Percentiles rank a stretch among this genome's conserved stretches.
Evolutionary conservation across 2,888 invertebrate species (phyloP).

Genomic region (Galeopsomyia nigrocyanea): DNA sequence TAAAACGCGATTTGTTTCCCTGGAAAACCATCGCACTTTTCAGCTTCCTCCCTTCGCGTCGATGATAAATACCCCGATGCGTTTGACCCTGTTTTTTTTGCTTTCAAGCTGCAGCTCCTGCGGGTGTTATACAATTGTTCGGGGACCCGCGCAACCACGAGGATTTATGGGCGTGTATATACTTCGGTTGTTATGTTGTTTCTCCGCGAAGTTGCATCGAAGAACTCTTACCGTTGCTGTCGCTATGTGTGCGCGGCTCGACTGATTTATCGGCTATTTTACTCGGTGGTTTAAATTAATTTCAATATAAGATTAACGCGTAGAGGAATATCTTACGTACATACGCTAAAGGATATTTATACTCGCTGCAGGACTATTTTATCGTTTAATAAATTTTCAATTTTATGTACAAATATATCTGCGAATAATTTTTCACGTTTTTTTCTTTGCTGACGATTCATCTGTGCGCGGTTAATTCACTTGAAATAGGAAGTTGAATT

Average conservation of each 20-base stretch:
- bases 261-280: constrained; percentile 34
- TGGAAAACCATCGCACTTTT: too few relatives aligned
- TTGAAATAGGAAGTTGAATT: too few relatives aligned
- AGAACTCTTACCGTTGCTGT: background rate
- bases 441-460: too few relatives aligned
- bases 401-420: too few relatives aligned
- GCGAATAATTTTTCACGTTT: too few relatives aligned
- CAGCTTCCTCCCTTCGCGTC: background rate
- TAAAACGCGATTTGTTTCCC: background rate
- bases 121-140: constrained; percentile 41
- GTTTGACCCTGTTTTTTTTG: constrained; percentile 17
- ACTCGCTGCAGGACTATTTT: too few relatives aligned
- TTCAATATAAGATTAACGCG: constrained; percentile 26
- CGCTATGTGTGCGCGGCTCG: background rate
- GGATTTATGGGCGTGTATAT: constrained; percentile 37
- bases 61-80: constrained; percentile 28
- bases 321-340: background rate
- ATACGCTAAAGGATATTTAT: too few relatives aligned
- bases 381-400: too few relatives aligned
- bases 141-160: background rate
- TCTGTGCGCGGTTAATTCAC: too few relatives aligned
- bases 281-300: constrained; percentile 25
- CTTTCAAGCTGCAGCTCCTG: background rate
- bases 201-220: constrained; percentile 14
- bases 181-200: constrained; percentile 29